Evolutionary conservation across 2,113 vertebrate genomes (phyloP), one percentile per base, ranked within the genome.

Genomic region (Gallinago undulata): DNA sequence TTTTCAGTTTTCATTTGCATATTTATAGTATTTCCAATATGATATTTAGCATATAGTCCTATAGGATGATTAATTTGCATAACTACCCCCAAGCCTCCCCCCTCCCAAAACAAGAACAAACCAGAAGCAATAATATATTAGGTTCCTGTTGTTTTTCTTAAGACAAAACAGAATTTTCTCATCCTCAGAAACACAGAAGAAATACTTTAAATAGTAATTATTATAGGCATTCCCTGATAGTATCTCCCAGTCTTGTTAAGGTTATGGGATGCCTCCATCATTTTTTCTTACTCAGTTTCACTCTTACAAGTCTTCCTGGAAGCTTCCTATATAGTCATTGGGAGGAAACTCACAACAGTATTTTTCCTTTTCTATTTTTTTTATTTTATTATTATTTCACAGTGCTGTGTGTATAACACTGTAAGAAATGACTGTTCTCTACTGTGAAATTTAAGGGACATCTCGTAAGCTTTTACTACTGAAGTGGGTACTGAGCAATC

Each of bases 61-160:
- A 47, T 9, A 24, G 5, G 17, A 55, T 37, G 6, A 50, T 28
- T 62, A 74, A 56, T 87, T 57, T 78, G 12, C 16, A 79, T 7
- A 3, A 50, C 2, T 10, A 50, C 3, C 0, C 5, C 5, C 2
- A 39, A 11, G 4, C 1, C 6, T 3, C 4, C 1, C 3, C 6
- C 4, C 5, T 1, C 3, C 13, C 47, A 47, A 77, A 25, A 28
- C 51, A 55, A n/a, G 5, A 77, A 77, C 1, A 76, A 73, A 57
- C 1, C 21, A 17, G 22, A 59, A 39, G 30, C 18, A 39, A n/a
- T 48, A 74, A 57, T 33, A 24, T 0, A 55, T 16, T 3, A 55
- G 24, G 57, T 12, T 39, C 22, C 35, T 4, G 1, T 69, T 31
- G 7, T 37, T 91, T 78, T 85, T 66, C 11, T 68, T n/a, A 50